Evolutionary conservation across 2,113 vertebrate genomes (phyloP).

Genomic region (Sardina pilchardus): DNA sequence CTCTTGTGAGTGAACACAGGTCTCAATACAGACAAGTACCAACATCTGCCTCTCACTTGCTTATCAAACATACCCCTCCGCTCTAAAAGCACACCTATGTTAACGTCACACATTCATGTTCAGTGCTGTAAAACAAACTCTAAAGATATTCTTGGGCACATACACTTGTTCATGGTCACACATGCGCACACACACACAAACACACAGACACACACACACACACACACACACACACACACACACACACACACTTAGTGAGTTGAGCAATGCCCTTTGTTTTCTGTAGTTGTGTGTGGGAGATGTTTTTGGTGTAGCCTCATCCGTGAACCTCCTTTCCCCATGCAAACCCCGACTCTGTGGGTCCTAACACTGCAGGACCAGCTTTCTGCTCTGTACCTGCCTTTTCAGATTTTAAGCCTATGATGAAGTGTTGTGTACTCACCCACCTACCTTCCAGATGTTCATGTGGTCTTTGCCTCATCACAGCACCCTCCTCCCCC

Average conservation of each 20-base stretch:
- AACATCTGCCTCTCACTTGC: constrained; percentile 13
- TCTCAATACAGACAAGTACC: constrained; percentile 45
- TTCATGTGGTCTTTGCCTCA: constrained; percentile 33
- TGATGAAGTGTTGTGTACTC: constrained; percentile 46
- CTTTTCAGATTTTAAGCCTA: constrained; percentile 40
- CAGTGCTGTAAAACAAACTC: constrained; percentile 36
- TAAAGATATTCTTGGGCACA: constrained; percentile 28
- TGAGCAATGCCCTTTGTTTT: constrained; percentile 54
- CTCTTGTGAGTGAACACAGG: constrained; percentile 28
- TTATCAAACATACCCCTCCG: background rate
- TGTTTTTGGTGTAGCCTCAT: background rate
- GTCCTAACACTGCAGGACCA: constrained; percentile 53
- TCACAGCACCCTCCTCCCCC: constrained; percentile 27
- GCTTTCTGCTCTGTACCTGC: constrained; percentile 38
- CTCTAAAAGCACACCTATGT: background rate
- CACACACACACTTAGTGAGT: constrained; percentile 29
- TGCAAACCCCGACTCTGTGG: constrained; percentile 44
- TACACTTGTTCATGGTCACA: background rate
- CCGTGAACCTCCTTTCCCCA: background rate
- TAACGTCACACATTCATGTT: constrained; percentile 11
- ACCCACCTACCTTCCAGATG: constrained; percentile 30
- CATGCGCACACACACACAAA: constrained; percentile 34
- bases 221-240: constrained; percentile 33
- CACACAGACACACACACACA: constrained; percentile 32
- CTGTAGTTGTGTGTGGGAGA: constrained; percentile 45